Percentiles rank a stretch among this genome's conserved stretches.
These are phyloP conservation scores for Chrysocyon brachyurus DNA, from an alignment of 2,797 vertebrate species.

Conservation along the genomic window DNA sequence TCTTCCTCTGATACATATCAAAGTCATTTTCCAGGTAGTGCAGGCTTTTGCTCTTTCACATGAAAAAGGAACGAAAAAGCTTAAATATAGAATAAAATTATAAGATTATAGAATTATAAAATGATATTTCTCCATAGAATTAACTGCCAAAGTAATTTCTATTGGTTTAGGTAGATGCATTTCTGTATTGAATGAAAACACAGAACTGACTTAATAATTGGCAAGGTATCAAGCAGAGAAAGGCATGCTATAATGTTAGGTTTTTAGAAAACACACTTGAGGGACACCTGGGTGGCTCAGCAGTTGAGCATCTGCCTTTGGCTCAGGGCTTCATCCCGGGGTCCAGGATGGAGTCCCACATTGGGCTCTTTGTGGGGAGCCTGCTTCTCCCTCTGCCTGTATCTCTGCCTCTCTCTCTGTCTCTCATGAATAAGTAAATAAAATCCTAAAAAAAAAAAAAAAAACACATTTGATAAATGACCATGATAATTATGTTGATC, in stretches of 20 bases:
- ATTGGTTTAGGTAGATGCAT: background rate
- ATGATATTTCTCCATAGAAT: background rate
- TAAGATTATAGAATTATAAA: background rate
- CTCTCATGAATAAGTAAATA: too few species aligned
- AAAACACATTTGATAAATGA: background rate
- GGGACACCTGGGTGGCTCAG: too few species aligned
- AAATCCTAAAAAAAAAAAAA: too few species aligned
- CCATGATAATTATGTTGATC: background rate
- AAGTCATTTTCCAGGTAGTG: background rate
- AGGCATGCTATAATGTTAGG: background rate
- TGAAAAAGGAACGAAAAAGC: background rate
- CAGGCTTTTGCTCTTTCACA: background rate
- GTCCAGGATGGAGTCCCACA: too few species aligned
- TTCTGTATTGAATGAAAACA: background rate
- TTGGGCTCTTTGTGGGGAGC: too few species aligned
- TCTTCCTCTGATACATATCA: background rate
- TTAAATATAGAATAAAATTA: constrained; percentile 30
- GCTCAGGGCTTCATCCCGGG: too few species aligned
- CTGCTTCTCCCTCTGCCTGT: too few species aligned
- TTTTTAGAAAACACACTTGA: constrained; percentile 1
- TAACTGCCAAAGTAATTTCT: constrained; percentile 24
- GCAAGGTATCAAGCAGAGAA: background rate
- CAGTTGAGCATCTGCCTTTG: too few species aligned
- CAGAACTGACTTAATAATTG: constrained; percentile 7
- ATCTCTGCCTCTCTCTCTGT: too few species aligned